phyloP scores from a whole-genome alignment of 2,113 vertebrate species.

The Prolemur simus region DNA sequence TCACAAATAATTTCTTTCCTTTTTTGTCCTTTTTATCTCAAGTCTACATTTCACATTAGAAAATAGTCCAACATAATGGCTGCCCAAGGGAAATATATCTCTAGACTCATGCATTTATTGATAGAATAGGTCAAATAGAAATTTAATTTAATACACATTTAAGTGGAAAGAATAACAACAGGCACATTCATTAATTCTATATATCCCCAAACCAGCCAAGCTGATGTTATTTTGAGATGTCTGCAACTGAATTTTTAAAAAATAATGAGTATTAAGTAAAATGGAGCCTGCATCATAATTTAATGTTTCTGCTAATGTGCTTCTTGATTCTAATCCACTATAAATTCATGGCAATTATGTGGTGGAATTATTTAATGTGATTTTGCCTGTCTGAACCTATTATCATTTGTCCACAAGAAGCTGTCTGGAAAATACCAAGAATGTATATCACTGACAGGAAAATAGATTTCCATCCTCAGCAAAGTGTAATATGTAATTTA shows the following conservation, averaged over 20 bases:
- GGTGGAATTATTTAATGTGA: slow-evolving; percentile 65
- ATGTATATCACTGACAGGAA: slow-evolving; percentile 25
- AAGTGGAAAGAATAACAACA: slow-evolving; percentile 57
- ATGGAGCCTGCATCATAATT: slow-evolving; percentile 45
- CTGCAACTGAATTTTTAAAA: slow-evolving; percentile 44
- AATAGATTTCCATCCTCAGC: slow-evolving; percentile 60
- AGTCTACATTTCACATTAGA: slow-evolving; percentile 46
- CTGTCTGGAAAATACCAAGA: slow-evolving; percentile 58
- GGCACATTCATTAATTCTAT: slow-evolving; percentile 44
- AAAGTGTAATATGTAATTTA: slow-evolving; percentile 56
- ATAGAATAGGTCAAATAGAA: slow-evolving; percentile 64
- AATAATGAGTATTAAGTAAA: slow-evolving; percentile 65
- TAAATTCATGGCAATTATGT: slow-evolving; percentile 71
- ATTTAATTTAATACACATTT: slow-evolving; percentile 69
- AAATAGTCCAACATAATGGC: not conserved
- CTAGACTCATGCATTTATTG: slow-evolving; percentile 39
- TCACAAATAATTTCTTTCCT: not conserved
- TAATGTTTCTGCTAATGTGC: slow-evolving; percentile 54
- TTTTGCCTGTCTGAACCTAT: slow-evolving; percentile 53
- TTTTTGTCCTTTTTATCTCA: not conserved
- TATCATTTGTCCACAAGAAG: slow-evolving; percentile 61
- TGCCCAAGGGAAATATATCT: not conserved
- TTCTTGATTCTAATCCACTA: slow-evolving; percentile 69
- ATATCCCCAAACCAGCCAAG: slow-evolving; percentile 46
- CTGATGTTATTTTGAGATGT: slow-evolving; percentile 52